Conservation (phyloP, 2,113 vertebrate genomes). For the Ptilonorhynchus violaceus region DNA sequence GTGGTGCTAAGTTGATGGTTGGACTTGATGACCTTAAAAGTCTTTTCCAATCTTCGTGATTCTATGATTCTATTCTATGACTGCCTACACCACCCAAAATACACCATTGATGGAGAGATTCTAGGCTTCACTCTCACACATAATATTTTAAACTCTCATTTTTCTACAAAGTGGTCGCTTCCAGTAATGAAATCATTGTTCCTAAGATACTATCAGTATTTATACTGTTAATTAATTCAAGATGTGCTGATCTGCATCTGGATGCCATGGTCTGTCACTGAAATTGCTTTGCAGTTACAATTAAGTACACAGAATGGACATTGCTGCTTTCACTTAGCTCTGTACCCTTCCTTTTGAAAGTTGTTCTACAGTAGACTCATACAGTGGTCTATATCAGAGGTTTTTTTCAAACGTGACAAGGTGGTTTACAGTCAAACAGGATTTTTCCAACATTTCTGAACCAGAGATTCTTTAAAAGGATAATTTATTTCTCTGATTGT, state of each 20-base stretch:
- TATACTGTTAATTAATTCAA: neutral
- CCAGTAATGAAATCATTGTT: neutral
- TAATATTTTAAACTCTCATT: neutral
- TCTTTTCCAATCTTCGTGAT: neutral
- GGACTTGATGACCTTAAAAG: neutral
- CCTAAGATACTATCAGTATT: neutral
- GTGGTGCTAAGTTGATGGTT: neutral
- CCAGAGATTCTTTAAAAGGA: neutral
- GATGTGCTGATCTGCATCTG: neutral
- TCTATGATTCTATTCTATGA: neutral
- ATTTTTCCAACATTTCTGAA: neutral
- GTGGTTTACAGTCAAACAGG: neutral
- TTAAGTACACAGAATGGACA: neutral
- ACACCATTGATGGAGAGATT: neutral
- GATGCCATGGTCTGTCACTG: neutral
- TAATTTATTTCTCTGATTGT: neutral
- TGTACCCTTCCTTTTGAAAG: neutral
- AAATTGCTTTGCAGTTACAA: neutral
- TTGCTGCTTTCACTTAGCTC: neutral
- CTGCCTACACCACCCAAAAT: neutral
- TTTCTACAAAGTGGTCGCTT: neutral
- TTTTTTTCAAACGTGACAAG: neutral
- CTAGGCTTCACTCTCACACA: accelerated
- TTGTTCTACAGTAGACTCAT: neutral
- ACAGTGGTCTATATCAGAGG: neutral